These are phyloP conservation scores for Phaonia tiefii DNA, from an alignment of 2,888 invertebrate species.

Conservation along the genomic window DNA sequence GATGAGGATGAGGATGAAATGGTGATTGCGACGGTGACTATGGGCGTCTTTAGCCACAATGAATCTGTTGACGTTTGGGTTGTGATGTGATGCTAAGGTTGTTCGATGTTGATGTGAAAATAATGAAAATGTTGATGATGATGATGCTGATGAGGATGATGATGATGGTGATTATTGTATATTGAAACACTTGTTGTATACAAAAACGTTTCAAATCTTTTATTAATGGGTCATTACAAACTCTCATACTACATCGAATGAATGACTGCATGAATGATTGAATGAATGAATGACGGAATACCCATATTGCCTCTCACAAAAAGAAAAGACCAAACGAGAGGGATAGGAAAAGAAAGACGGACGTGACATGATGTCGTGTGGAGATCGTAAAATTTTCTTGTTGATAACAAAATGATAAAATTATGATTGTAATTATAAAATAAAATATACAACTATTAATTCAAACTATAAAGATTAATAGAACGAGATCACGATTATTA, in stretches of 20 bases:
- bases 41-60: conserved; percentile 2
- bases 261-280: not conserved
- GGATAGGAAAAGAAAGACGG: too few species aligned
- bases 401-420: not conserved
- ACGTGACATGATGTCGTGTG: not conserved
- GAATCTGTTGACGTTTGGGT: not conserved
- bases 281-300: not conserved
- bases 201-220: conserved; percentile 21
- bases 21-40: not conserved
- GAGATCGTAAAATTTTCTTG: not conserved
- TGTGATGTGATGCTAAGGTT: not conserved
- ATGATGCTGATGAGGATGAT: not conserved
- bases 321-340: not conserved
- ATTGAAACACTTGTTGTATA: conserved; percentile 32
- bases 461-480: not conserved
- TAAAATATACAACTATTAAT: not conserved
- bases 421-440: not conserved
- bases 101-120: not conserved
- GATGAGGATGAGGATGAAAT: not conserved
- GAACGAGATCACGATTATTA: not conserved
- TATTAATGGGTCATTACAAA: conserved; percentile 22
- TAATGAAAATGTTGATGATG: not conserved
- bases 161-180: not conserved
- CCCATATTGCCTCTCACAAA: not conserved
- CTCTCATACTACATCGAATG: not conserved